Percentiles rank a stretch among this genome's conserved stretches.
Conservation (phyloP, 2,888 invertebrate species). For the Heliconius hortense region DNA sequence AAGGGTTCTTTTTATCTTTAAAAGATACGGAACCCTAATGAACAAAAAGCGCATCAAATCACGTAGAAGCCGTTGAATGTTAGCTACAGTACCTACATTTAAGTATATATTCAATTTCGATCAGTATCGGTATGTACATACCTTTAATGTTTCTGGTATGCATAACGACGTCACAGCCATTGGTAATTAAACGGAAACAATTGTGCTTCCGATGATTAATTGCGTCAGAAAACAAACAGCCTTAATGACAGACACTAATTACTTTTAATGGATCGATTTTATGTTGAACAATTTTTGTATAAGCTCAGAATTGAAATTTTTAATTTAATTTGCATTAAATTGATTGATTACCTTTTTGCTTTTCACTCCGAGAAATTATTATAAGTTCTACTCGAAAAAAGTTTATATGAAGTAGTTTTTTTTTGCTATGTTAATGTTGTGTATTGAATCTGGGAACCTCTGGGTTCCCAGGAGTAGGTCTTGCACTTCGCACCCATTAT, state of each 20-base stretch:
- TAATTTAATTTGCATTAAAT: not conserved
- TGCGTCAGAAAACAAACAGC: constrained; percentile 25
- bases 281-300: constrained; percentile 7
- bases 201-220: constrained; percentile 29
- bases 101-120: not conserved
- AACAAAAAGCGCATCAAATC: not conserved
- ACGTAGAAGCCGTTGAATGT: not conserved
- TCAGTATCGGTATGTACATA: not conserved
- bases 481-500: too few relatives aligned
- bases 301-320: not conserved
- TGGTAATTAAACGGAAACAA: constrained; percentile 27
- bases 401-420: too few relatives aligned
- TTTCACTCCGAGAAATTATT: not conserved
- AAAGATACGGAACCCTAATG: too few relatives aligned
- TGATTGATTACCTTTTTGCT: not conserved
- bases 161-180: not conserved
- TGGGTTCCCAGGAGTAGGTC: too few relatives aligned
- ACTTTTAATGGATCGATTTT: constrained; percentile 25
- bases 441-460: too few relatives aligned
- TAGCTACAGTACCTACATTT: not conserved
- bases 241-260: constrained; percentile 27
- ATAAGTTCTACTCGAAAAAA: not conserved
- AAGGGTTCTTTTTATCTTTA: too few relatives aligned
- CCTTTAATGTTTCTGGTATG: constrained; percentile 10
- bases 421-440: too few relatives aligned